Percentiles rank a stretch among this genome's conserved stretches.
phyloP scores from a whole-genome alignment of 2,797 vertebrate species.

The Spea hammondii region DNA sequence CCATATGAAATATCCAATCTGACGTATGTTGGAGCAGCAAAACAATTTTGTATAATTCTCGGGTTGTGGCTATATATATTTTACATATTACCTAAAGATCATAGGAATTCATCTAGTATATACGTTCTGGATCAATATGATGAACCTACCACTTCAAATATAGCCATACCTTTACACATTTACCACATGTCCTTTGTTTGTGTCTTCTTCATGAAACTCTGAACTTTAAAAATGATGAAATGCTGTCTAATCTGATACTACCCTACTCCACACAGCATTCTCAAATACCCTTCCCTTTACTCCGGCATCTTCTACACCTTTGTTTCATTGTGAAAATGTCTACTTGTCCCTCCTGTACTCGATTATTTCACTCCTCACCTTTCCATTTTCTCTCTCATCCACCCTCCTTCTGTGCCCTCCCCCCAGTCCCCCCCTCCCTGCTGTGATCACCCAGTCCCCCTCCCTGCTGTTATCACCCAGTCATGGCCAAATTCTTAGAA shows the following conservation, averaged over 20 bases:
- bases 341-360: neutral
- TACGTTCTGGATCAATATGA: no score
- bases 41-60: no score
- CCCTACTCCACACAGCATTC: neutral
- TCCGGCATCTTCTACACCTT: neutral
- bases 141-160: no score
- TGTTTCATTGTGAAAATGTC: neutral
- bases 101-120: no score
- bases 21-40: no score
- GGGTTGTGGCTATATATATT: no score
- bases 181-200: no score
- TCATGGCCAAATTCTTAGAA: conserved; percentile 52
- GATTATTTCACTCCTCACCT: conserved; percentile 4
- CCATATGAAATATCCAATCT: no score
- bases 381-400: neutral
- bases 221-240: neutral
- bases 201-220: no score
- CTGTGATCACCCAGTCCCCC: neutral
- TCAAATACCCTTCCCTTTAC: neutral
- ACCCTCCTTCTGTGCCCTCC: neutral
- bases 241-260: neutral
- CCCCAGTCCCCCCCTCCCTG: neutral
- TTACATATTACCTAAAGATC: no score
- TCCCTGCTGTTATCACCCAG: conserved; percentile 11
- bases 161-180: no score